These are phyloP conservation scores for Meloe dianella DNA, from an alignment of 2,888 invertebrate species.

Conservation along the genomic window DNA sequence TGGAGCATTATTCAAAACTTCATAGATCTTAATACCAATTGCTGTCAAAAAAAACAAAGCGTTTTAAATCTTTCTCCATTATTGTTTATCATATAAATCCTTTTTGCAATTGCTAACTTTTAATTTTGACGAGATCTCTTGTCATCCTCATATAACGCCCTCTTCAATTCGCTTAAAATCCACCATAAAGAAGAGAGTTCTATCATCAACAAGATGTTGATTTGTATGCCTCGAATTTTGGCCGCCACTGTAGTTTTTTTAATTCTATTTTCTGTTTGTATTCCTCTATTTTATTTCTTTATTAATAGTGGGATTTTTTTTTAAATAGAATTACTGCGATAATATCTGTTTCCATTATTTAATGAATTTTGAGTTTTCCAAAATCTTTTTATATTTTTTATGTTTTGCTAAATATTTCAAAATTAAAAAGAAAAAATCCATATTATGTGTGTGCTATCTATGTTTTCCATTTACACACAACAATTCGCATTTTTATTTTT, in stretches of 20 bases:
- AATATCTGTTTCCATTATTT: neutral
- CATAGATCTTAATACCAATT: too few relatives aligned
- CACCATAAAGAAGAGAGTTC: too few relatives aligned
- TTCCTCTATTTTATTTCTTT: neutral
- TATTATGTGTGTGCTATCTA: neutral
- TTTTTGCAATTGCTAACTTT: too few relatives aligned
- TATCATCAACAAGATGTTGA: too few relatives aligned
- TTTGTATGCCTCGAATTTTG: neutral
- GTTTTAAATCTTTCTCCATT: too few relatives aligned
- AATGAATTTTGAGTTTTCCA: neutral
- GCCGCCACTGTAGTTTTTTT: neutral
- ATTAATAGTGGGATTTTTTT: neutral
- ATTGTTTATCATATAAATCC: too few relatives aligned
- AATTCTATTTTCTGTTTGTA: neutral
- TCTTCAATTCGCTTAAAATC: too few relatives aligned
- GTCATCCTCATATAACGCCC: too few relatives aligned
- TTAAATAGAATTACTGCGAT: neutral
- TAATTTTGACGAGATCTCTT: too few relatives aligned
- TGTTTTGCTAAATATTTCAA: neutral
- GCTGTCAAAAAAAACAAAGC: too few relatives aligned
- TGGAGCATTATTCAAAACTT: too few relatives aligned
- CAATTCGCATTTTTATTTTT: neutral
- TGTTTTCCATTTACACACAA: constrained; percentile 12
- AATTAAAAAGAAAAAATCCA: neutral
- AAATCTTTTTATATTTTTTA: neutral